Evolutionary conservation across 2,113 vertebrate species (phyloP), one percentile per base, ranked within the genome.

Genomic region (Ramphastos sulfuratus): DNA sequence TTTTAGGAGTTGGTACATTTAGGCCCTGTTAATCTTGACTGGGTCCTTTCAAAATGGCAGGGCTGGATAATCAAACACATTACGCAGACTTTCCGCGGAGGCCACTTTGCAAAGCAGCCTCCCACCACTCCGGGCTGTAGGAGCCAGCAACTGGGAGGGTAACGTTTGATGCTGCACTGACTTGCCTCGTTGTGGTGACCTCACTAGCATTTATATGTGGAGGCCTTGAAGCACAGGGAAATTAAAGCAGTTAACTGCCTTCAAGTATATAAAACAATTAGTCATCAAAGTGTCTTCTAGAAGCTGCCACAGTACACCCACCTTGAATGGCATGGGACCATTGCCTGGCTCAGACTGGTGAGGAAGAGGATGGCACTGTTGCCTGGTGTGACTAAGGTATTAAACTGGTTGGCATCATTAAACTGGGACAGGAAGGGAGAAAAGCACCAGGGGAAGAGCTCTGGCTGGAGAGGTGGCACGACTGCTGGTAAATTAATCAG

Each of bases 1-100:
- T 92, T 97, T 93, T 92, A 94, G 70, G 74, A 79, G 82, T 88
- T n/a, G 64, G 85, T 91, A 73, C 65, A 86, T 87, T 61, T 75
- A 84, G 74, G 72, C 52, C 46, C 67, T 85, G 82, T 92, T 95
- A 85, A 77, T 90, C 74, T 94, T 93, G 76, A 90, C 85, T 90
- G 64, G 56, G 56, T 94, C 65, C 42, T 66, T 94, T 82, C 87
- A 84, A 89, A 94, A 90, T 67, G 86, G 64, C 77, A 73, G 82
- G 77, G 90, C 69, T 93, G 94, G 82, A 60, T 67, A 93, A 83
- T 89, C 75, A 96, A 93, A 82, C 78, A 66, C 56, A 64, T 89
- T 70, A 91, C 13, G 0, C 79, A 84, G 90, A 89, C 63, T 96
- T 96, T 91, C 90, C 93, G 64, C 4, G 59, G 90, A 89, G 74